Conservation (phyloP, 2,113 vertebrate species). For the Monarcha castaneiventris region DNA sequence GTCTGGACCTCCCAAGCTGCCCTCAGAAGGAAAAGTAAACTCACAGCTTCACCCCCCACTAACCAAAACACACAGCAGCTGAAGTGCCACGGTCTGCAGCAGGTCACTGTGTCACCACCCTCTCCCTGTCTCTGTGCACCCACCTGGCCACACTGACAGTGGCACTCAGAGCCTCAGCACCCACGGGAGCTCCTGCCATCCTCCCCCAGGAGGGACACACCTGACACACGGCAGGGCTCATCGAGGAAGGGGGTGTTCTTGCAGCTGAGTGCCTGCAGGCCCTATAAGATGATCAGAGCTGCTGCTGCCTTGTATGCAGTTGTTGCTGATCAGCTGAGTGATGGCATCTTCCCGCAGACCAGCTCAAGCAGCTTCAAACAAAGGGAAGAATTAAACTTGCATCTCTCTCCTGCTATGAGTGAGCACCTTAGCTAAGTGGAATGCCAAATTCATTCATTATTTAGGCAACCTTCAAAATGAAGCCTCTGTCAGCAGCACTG, state of each 20-base stretch:
- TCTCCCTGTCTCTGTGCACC: fast-evolving
- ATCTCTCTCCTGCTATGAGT: neutral
- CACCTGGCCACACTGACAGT: neutral
- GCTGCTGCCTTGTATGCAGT: neutral
- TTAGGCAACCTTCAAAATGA: neutral
- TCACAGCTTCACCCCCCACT: neutral
- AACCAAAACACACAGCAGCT: neutral
- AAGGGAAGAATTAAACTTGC: neutral
- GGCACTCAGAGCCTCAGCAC: neutral
- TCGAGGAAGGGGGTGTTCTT: neutral
- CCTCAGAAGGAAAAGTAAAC: conserved; percentile 2
- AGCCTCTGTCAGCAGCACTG: neutral
- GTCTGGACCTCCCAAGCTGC: neutral
- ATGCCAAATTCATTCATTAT: neutral
- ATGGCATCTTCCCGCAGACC: neutral
- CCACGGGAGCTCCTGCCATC: neutral
- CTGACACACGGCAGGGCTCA: neutral
- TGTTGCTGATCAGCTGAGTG: neutral
- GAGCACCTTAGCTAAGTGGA: neutral
- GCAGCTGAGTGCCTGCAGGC: neutral
- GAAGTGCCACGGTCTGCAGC: neutral
- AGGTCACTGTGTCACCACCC: neutral
- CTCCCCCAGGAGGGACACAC: fast-evolving
- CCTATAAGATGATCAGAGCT: neutral
- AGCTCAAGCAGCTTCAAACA: neutral